These are phyloP conservation scores for Anastrepha obliqua DNA, from an alignment of 1,140 invertebrate species.

Conservation along the genomic window DNA sequence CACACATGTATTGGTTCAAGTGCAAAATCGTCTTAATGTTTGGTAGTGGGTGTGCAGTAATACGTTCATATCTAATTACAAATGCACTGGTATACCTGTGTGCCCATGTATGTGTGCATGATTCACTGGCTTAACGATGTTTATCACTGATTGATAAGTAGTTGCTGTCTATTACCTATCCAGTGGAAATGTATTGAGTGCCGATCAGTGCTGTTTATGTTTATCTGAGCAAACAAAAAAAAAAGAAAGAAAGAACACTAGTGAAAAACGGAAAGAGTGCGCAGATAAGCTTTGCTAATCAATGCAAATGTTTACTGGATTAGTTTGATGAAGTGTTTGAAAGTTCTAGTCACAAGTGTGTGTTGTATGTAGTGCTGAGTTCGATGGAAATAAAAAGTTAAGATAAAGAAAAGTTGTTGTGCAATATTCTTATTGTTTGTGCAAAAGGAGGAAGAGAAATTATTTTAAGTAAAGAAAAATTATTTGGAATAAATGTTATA, in stretches of 20 bases:
- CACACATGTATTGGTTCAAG: background rate
- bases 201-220: background rate
- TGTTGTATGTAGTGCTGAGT: background rate
- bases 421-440: too few species aligned
- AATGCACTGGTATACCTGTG: background rate
- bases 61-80: background rate
- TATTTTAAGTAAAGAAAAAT: too few species aligned
- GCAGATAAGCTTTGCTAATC: constrained; percentile 3
- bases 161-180: background rate
- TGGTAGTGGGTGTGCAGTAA: background rate
- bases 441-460: too few species aligned
- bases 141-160: constrained; percentile 39
- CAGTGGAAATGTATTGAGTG: background rate
- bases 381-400: background rate
- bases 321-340: background rate
- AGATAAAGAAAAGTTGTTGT: too few species aligned
- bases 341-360: background rate
- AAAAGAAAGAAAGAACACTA: background rate
- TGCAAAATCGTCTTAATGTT: too few species aligned
- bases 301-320: constrained; percentile 12
- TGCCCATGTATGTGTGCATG: background rate
- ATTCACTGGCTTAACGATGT: background rate
- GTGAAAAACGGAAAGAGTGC: background rate
- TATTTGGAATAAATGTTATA: too few species aligned
- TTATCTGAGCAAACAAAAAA: constrained; percentile 20